These are phyloP conservation scores for Bombus superbus DNA, from an alignment of 1,140 invertebrate species.

Conservation along the genomic window DNA sequence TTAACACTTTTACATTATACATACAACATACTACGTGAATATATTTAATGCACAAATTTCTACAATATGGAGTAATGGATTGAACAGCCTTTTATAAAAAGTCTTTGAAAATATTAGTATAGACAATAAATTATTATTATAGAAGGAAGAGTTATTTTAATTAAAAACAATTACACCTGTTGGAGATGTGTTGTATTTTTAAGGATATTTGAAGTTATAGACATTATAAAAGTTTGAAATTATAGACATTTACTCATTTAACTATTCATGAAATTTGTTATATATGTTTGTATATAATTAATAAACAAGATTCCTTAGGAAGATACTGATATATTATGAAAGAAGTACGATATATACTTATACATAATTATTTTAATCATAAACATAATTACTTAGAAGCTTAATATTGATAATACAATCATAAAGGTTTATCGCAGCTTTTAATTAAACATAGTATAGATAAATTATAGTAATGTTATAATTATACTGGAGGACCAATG, in stretches of 20 bases:
- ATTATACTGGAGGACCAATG: neutral
- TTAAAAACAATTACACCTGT: slow-evolving; percentile 1
- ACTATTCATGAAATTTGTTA: neutral
- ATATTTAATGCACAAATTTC: neutral
- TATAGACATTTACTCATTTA: neutral
- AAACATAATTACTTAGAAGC: neutral
- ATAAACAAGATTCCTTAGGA: neutral
- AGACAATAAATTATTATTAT: neutral
- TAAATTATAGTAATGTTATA: no score
- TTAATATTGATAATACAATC: neutral
- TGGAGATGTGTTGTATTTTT: neutral
- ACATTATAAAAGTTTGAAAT: neutral
- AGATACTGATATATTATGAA: neutral
- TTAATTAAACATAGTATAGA: neutral
- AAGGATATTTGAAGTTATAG: neutral
- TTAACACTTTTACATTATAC: neutral
- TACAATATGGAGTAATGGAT: neutral
- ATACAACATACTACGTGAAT: neutral
- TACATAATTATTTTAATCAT: neutral
- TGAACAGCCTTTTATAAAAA: neutral
- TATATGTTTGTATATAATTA: slow-evolving; percentile 13
- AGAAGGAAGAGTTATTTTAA: neutral
- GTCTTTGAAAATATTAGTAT: neutral
- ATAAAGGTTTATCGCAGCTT: neutral
- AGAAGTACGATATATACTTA: neutral